Conservation (phyloP, 2,888 invertebrate species). For the Monopis laevigella region DNA sequence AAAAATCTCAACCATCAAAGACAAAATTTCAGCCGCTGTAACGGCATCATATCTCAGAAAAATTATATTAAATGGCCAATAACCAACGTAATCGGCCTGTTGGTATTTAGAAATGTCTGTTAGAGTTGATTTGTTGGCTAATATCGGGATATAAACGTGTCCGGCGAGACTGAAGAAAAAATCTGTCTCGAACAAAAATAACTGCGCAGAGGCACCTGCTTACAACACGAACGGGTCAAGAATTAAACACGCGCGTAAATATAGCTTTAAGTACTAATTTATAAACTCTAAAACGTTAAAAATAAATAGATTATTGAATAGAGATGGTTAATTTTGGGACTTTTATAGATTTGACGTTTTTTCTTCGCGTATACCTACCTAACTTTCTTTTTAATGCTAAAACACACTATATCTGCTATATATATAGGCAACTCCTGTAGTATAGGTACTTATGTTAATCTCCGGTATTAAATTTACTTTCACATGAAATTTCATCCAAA, state of each 20-base stretch:
- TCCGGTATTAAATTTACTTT: no score
- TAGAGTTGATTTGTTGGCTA: slow-evolving; percentile 51
- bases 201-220: slow-evolving; percentile 32
- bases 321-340: no score
- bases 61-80: slow-evolving; percentile 56
- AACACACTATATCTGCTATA: no score
- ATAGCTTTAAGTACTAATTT: no score
- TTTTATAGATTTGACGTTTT: no score
- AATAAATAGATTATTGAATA: no score
- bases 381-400: no score
- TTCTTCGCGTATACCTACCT: no score
- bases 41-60: slow-evolving; percentile 47
- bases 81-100: slow-evolving; percentile 42
- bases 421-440: no score
- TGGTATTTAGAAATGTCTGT: slow-evolving; percentile 54
- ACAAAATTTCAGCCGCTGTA: slow-evolving; percentile 30
- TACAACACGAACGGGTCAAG: slow-evolving; percentile 31
- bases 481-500: no score
- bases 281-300: no score
- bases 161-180: slow-evolving; percentile 37
- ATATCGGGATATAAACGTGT: slow-evolving; percentile 53
- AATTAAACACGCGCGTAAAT: slow-evolving; percentile 50
- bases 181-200: slow-evolving; percentile 52
- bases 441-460: no score
- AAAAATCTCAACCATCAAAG: slow-evolving; percentile 46